Conservation (phyloP, 2,113 vertebrate genomes). For the Cebus imitator region DNA sequence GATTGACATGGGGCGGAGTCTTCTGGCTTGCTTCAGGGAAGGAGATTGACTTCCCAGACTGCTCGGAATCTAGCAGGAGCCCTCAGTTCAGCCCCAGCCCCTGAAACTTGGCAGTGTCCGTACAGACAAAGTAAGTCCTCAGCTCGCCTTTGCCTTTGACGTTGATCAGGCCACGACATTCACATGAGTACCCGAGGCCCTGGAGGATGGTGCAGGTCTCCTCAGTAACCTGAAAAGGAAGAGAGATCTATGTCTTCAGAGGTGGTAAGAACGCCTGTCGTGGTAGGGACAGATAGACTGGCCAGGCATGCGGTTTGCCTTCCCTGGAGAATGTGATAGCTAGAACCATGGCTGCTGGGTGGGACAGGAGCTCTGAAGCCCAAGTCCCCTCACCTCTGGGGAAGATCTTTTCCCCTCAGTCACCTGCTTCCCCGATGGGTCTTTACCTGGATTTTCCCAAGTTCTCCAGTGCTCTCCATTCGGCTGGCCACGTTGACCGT, state of each 20-base stretch:
- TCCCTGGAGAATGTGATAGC: background rate
- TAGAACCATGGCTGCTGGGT: background rate
- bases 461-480: slow-evolving; percentile 97
- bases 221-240: slow-evolving; percentile 91
- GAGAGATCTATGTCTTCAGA: background rate
- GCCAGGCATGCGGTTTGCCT: fast-evolving
- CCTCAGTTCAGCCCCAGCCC: slow-evolving; percentile 91
- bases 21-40: background rate
- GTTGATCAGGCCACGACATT: slow-evolving; percentile 95
- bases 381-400: background rate
- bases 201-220: slow-evolving; percentile 92
- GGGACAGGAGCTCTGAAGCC: background rate
- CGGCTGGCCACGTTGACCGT: slow-evolving; percentile 97
- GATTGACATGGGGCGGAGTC: background rate
- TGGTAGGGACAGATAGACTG: fast-evolving
- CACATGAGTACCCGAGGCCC: slow-evolving; percentile 94
- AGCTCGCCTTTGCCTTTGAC: slow-evolving; percentile 99
- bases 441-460: slow-evolving; percentile 96
- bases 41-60: background rate
- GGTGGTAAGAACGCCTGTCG: background rate
- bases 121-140: slow-evolving; percentile 96
- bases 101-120: slow-evolving; percentile 95
- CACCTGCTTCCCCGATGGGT: fast-evolving
- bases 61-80: background rate
- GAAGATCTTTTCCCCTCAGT: background rate